These are phyloP conservation scores for Macaria liturata DNA, from an alignment of 2,888 invertebrate genomes.

Conservation along the genomic window DNA sequence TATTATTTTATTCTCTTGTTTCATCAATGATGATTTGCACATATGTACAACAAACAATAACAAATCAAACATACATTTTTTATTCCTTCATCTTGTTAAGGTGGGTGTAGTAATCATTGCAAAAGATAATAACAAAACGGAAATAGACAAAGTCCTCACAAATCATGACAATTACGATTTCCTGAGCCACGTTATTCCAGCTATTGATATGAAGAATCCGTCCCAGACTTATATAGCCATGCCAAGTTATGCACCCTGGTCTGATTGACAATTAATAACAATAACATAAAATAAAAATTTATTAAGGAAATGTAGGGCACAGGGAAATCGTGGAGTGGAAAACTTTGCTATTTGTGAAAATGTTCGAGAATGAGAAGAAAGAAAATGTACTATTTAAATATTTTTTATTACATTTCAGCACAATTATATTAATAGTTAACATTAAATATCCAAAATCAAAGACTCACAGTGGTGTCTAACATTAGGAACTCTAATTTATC, in stretches of 20 bases:
- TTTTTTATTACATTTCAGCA: not conserved
- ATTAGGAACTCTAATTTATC: too few species aligned
- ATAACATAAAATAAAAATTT: slow-evolving; percentile 20
- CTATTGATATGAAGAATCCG: slow-evolving; percentile 13
- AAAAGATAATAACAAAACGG: slow-evolving; percentile 1
- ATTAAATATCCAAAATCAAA: too few species aligned
- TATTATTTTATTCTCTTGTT: too few species aligned
- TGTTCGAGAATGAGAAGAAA: not conserved
- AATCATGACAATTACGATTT: slow-evolving; percentile 12
- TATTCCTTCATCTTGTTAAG: too few species aligned
- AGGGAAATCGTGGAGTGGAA: slow-evolving; percentile 7
- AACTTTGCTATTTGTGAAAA: not conserved
- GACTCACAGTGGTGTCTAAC: too few species aligned
- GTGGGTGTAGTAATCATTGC: too few species aligned
- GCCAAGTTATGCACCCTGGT: slow-evolving; percentile 12
- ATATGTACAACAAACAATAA: too few species aligned
- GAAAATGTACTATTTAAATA: not conserved
- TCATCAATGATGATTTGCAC: too few species aligned
- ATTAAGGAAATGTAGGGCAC: slow-evolving; percentile 19
- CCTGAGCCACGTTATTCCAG: slow-evolving; percentile 10
- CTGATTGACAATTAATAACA: slow-evolving; percentile 35
- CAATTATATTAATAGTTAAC: too few species aligned
- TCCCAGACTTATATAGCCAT: slow-evolving; percentile 4
- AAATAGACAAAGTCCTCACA: slow-evolving; percentile 5
- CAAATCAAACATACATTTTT: too few species aligned